These are phyloP conservation scores for Drosophila neonasuta DNA, from an alignment of 2,888 invertebrate genomes.

Conservation along the genomic window DNA sequence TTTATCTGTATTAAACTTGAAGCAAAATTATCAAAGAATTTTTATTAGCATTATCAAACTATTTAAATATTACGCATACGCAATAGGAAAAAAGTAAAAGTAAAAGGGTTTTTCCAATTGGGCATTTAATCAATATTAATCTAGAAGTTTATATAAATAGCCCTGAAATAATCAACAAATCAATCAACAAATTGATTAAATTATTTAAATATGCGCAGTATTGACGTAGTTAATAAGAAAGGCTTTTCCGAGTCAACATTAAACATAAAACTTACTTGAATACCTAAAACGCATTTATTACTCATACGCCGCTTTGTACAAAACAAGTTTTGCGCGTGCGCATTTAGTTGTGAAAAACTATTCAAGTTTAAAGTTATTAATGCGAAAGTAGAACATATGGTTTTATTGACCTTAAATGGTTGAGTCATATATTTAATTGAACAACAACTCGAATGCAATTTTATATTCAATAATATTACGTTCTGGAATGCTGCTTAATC, in stretches of 20 bases:
- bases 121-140: no score
- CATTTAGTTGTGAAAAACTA: conserved; percentile 1
- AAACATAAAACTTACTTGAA: not conserved
- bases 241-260: not conserved
- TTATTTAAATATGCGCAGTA: not conserved
- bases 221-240: not conserved
- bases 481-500: not conserved
- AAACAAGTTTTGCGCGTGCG: conserved; percentile 7
- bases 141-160: no score
- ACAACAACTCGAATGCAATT: not conserved
- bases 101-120: no score
- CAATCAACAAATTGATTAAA: no score
- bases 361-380: conserved; percentile 4
- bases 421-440: conserved; percentile 7
- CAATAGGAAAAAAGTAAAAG: no score
- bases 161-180: no score
- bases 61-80: no score
- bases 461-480: not conserved
- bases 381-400: conserved; percentile 2
- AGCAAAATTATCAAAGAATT: no score
- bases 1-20: no score
- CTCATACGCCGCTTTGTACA: conserved; percentile 4
- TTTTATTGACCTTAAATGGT: conserved; percentile 2
- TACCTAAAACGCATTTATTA: not conserved
- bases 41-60: no score